Evolutionary conservation across 1,140 invertebrate species (phyloP), one percentile per base, ranked within the genome.

Genomic region (Trachymyrmex septentrionalis): DNA sequence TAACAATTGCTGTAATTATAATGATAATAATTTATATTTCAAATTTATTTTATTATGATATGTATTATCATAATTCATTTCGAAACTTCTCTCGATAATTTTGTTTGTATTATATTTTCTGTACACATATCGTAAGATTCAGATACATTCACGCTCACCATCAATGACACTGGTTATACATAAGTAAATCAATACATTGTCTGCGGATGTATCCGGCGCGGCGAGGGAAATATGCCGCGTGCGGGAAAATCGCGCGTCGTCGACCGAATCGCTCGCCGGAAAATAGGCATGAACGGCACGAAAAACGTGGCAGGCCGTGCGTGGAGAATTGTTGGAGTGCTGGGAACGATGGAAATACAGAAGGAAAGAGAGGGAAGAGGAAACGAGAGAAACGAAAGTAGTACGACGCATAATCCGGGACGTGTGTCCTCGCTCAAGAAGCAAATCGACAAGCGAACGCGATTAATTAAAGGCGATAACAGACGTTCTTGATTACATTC

Each of bases 281-380:
- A 92, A 92, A 92, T 89, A 88, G 91, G 89, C 90, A 90, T 90
- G 90, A 89, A 91, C 90, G 87, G 89, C 66, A 86, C 87, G 91
- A 92, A 92, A 92, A 92, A 92, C 86, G 80, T 85, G 88, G 61
- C 86, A 90, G 86, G 57, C 89, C 88, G 90, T 90, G 90, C 90
- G 91, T 90, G 87, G 88, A 91, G 90, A 92, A 91, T 92, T 87
- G 91, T 90, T 85, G 84, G 91, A 87, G 86, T 87, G 88, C 81
- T 87, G 86, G 64, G 87, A 88, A 71, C 38, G 82, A 38, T 66
- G 59, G 44, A 63, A 84, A 75, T 24, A 27, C n/a, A 50, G 55
- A 76, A 57, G 63, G 59, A 75, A 30, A 63, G 69, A 50, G 87
- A 55, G 44, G 24, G 1, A 72, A 82, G 67, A 80, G 66, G 69